Evolutionary conservation across 2,888 invertebrate species (phyloP).

Genomic region (Glaucopsyche alexis): DNA sequence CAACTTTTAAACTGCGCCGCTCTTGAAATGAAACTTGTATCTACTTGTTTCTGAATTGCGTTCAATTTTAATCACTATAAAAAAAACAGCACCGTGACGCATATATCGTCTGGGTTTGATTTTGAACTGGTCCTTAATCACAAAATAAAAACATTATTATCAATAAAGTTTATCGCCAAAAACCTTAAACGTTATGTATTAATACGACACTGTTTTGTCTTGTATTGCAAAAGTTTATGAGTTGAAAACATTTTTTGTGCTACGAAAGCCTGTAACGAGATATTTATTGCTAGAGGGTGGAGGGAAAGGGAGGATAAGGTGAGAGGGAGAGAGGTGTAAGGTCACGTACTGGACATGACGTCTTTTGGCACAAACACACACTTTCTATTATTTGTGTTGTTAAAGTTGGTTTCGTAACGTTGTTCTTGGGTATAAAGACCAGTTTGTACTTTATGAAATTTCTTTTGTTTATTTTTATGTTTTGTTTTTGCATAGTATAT

Average conservation of each 20-base stretch:
- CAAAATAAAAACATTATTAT: not conserved
- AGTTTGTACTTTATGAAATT: not conserved
- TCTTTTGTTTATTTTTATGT: slow-evolving; percentile 5
- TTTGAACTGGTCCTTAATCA: not conserved
- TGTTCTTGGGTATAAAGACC: not conserved
- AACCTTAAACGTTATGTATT: not conserved
- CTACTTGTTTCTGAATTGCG: no score
- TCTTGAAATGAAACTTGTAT: no score
- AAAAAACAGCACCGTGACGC: no score
- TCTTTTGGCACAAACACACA: slow-evolving; percentile 46
- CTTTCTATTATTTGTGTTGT: slow-evolving; percentile 49
- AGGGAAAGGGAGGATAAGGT: not conserved
- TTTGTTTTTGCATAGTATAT: not conserved
- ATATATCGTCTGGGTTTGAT: no score
- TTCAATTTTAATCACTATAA: no score
- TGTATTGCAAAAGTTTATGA: slow-evolving; percentile 64
- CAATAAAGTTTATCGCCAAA: not conserved
- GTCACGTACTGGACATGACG: slow-evolving; percentile 51
- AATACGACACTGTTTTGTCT: slow-evolving; percentile 13
- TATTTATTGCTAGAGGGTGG: slow-evolving; percentile 53
- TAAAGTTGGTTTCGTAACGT: slow-evolving; percentile 33
- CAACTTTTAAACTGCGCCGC: no score
- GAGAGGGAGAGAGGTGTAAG: slow-evolving; percentile 50
- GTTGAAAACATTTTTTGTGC: slow-evolving; percentile 58
- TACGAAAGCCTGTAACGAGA: slow-evolving; percentile 58